These are phyloP conservation scores for Caloenas nicobarica DNA, from an alignment of 2,113 vertebrate genomes.

Conservation along the genomic window DNA sequence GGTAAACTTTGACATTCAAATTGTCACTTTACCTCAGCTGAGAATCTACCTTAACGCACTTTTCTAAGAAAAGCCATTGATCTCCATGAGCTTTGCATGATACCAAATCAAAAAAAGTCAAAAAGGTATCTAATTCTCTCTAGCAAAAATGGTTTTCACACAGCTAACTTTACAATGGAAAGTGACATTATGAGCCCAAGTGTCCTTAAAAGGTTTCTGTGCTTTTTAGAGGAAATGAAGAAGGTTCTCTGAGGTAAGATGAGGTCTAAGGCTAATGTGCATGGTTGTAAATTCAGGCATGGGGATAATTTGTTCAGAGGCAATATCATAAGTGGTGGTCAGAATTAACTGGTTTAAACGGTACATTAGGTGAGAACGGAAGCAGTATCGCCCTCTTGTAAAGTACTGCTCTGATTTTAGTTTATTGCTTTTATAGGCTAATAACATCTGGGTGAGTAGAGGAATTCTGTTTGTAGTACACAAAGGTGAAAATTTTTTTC, in stretches of 20 bases:
- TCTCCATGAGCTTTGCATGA: background rate
- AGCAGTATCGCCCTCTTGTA: background rate
- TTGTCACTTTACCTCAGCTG: background rate
- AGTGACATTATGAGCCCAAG: background rate
- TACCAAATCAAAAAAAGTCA: background rate
- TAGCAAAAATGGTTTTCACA: background rate
- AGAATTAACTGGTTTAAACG: background rate
- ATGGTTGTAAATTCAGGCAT: background rate
- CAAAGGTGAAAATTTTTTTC: background rate
- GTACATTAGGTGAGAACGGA: background rate
- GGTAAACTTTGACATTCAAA: background rate
- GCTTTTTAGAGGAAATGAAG: background rate
- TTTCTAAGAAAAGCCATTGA: background rate
- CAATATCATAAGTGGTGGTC: background rate
- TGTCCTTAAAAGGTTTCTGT: background rate
- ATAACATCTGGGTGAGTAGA: background rate
- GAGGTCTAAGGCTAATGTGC: constrained; percentile 27
- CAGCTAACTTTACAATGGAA: background rate
- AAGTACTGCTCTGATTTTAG: background rate
- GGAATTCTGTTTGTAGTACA: background rate
- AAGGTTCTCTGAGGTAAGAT: background rate
- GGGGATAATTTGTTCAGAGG: background rate
- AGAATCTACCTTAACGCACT: background rate
- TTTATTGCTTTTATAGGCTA: background rate
- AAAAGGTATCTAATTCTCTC: background rate